Percentiles rank a stretch among this genome's conserved stretches.
These are phyloP conservation scores for Aleiodes leptofemur DNA, from an alignment of 2,888 invertebrate species.

Conservation along the genomic window DNA sequence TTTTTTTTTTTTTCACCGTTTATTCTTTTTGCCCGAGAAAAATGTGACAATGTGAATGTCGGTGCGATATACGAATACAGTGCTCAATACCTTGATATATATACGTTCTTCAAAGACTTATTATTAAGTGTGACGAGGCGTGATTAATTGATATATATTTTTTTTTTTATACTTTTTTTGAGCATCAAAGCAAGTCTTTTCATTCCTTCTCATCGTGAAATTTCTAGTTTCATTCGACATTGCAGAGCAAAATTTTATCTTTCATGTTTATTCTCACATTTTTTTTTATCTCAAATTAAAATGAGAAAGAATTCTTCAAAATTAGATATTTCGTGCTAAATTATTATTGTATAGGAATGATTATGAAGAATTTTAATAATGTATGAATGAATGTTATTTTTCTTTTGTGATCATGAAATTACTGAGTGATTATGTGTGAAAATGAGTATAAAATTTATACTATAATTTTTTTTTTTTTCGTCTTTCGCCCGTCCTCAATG, in stretches of 20 bases:
- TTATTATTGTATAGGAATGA: background rate
- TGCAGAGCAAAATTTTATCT: background rate
- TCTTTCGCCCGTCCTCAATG: slow-evolving; percentile 34
- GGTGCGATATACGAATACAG: slow-evolving; percentile 19
- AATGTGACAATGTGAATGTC: slow-evolving; percentile 16
- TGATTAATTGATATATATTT: slow-evolving; percentile 28
- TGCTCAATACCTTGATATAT: slow-evolving; percentile 33
- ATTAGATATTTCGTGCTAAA: background rate
- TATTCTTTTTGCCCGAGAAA: slow-evolving; percentile 11
- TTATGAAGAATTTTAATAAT: no score
- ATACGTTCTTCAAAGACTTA: slow-evolving; percentile 22
- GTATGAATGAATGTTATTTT: no score
- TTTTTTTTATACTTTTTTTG: background rate
- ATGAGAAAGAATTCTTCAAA: background rate
- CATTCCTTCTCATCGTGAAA: background rate
- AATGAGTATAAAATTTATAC: no score
- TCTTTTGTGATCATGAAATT: no score
- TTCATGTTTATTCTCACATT: no score
- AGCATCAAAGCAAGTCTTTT: slow-evolving; percentile 9
- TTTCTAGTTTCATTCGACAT: slow-evolving; percentile 3
- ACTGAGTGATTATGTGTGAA: no score
- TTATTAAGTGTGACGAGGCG: slow-evolving; percentile 18
- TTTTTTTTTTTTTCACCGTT: slow-evolving; percentile 6
- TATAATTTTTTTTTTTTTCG: no score
- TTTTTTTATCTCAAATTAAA: no score